A percentile compares a stretch with the other conserved stretches of the same genome.
These are phyloP conservation scores for Eurystomus glaucurus DNA, from an alignment of 2,797 vertebrate species.

Conservation along the genomic window DNA sequence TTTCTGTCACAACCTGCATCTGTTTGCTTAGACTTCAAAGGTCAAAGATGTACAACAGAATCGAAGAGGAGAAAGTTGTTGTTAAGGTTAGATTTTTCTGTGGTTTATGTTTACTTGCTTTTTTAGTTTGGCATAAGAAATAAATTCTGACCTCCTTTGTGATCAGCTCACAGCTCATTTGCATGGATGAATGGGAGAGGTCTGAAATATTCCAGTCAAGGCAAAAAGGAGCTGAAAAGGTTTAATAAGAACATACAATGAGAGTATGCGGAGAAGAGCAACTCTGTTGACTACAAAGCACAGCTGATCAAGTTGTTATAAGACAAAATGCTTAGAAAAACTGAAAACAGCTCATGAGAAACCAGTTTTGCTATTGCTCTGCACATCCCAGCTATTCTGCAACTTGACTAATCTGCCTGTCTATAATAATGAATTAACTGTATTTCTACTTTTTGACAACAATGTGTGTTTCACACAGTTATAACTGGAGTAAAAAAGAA, in stretches of 20 bases:
- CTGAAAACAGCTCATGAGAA: background rate
- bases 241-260: background rate
- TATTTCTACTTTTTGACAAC: background rate
- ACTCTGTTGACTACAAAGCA: background rate
- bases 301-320: background rate
- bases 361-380: background rate
- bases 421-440: background rate
- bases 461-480: background rate
- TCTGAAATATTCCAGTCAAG: background rate
- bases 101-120: background rate
- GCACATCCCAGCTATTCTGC: background rate
- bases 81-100: background rate
- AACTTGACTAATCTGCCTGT: background rate
- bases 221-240: background rate
- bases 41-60: background rate
- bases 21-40: background rate
- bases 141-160: background rate
- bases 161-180: background rate
- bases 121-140: background rate
- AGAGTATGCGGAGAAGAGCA: background rate
- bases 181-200: background rate
- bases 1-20: background rate
- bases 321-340: background rate
- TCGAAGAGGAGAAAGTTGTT: background rate
- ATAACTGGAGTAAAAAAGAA: background rate